Evolutionary conservation across 2,797 vertebrate species (phyloP).

Genomic region (Pantherophis vulpinus): DNA sequence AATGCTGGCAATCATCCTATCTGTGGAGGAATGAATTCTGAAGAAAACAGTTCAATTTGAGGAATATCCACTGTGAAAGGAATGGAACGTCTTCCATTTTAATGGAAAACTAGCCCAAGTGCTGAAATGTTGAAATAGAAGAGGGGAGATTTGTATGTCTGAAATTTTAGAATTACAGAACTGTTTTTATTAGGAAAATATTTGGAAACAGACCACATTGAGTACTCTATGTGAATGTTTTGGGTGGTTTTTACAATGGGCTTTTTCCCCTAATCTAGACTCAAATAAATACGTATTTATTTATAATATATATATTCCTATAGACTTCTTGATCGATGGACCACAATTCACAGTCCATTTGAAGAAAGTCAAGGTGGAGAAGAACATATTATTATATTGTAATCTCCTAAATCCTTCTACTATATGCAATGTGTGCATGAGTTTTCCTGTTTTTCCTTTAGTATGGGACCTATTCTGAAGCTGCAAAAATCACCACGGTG

Average conservation of each 20-base stretch:
- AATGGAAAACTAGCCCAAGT: not conserved
- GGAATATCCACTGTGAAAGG: not conserved
- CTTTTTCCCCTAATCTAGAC: not conserved
- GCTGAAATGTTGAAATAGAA: not conserved
- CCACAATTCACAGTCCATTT: not conserved
- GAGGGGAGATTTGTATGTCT: not conserved
- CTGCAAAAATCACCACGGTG: constrained; percentile 86
- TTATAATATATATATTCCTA: not conserved
- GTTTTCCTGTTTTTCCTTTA: constrained; percentile 55
- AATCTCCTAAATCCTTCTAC: not conserved
- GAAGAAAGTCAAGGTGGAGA: not conserved
- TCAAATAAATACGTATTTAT: not conserved
- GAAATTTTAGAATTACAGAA: not conserved
- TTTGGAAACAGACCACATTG: not conserved
- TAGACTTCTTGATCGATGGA: not conserved
- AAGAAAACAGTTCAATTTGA: not conserved
- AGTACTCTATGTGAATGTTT: not conserved
- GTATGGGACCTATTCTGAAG: constrained; percentile 86
- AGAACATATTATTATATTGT: not conserved
- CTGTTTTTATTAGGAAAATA: not conserved
- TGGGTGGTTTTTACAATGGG: not conserved
- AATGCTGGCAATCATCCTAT: not conserved
- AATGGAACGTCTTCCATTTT: not conserved
- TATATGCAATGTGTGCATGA: rapidly evolving
- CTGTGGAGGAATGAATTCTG: not conserved